These are phyloP conservation scores for Circaetus gallicus DNA, from an alignment of 2,113 vertebrate species.

Conservation along the genomic window DNA sequence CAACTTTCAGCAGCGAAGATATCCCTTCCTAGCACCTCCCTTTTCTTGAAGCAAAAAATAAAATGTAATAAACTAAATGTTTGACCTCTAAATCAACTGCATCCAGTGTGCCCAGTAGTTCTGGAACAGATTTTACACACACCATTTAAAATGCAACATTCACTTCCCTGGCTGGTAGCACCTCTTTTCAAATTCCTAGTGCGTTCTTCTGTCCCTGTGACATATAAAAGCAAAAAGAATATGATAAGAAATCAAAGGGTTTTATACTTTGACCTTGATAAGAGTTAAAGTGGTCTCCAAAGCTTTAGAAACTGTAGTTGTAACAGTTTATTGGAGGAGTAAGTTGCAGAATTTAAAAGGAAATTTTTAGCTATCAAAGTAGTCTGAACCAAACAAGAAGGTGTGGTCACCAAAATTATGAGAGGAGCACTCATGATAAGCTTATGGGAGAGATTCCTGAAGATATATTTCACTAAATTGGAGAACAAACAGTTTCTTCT, in stretches of 20 bases:
- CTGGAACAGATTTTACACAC: neutral
- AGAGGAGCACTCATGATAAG: neutral
- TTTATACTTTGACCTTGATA: neutral
- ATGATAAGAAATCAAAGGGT: neutral
- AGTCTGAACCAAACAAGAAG: neutral
- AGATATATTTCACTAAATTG: neutral
- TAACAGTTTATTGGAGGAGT: neutral
- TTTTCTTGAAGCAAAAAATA: neutral
- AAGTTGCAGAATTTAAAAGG: neutral
- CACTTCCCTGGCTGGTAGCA: neutral
- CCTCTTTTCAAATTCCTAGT: neutral
- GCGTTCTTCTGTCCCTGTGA: neutral
- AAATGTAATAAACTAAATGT: neutral
- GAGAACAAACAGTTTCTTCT: neutral
- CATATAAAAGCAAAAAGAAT: neutral
- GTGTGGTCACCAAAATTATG: neutral
- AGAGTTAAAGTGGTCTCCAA: neutral
- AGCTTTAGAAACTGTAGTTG: neutral
- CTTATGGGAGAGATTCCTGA: neutral
- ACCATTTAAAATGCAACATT: neutral
- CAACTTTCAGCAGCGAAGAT: neutral
- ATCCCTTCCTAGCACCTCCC: neutral
- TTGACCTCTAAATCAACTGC: neutral
- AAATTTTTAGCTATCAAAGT: neutral
- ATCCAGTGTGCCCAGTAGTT: neutral